Base-by-base conservation (phyloP, 2,888 invertebrate genomes). In the Tortrix viridana region DNA sequence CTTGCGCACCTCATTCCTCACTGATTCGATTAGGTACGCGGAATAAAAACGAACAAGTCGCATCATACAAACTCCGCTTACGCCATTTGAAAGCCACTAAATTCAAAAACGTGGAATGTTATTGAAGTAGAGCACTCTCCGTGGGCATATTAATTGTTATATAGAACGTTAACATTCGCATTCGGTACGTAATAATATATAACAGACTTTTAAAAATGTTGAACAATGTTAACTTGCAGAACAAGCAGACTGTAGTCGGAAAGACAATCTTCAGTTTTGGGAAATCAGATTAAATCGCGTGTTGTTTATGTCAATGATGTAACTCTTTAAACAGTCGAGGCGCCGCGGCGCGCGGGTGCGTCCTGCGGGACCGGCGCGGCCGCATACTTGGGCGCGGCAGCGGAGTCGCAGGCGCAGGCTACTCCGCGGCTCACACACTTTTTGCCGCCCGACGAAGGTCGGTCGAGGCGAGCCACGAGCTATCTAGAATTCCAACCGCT, bases 401-500 rank as follows among this genome's bases (percentile, higher is more conserved):
- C 85, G 85, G 86, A 85, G 70, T 79, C 72, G 75, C 77, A 79
- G 79, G 77, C 75, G 79, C 77, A 71, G 67, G 68, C 71, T 73
- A 73, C 75, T 75, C 50, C 44, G 19, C 58, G 50, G 43, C 55
- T 80, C 80, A 77, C 82, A 79, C 80, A 81, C 73, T 85, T 85
- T 84, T 85, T 85, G 81, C 68, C 49, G 71, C 62, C 67, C 72
- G 70, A 67, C 74, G 86, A 88, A 89, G 88, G 89, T 86, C 87
- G 88, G 77, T 80, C 84, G 86, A 81, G 84, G 81, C 86, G 76
- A 85, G 80, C 85, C 86, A 87, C 88, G 85, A 85, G 85, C 82
- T 80, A 80, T 86, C 90, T 91, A 90, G 88, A 89, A 89, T 90
- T 89, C 90, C 89, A 77, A 80, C 80, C 81, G 82, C 87, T 88